These are phyloP conservation scores for Scalopus aquaticus DNA, from an alignment of 2,113 vertebrate species.

Conservation along the genomic window DNA sequence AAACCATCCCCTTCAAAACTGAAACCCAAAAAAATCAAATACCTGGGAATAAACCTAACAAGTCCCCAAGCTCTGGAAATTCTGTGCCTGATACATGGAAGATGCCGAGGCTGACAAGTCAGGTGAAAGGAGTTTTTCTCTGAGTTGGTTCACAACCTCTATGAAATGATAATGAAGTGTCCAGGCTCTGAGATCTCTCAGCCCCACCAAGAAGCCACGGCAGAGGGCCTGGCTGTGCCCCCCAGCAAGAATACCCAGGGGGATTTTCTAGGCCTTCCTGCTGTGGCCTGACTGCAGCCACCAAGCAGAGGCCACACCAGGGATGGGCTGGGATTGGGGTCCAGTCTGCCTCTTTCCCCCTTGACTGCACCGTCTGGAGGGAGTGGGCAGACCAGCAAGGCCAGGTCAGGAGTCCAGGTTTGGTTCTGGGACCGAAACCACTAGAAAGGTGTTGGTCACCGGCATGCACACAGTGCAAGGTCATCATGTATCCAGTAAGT, in stretches of 20 bases:
- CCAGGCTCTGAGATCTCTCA: too few relatives aligned
- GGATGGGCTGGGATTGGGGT: background rate
- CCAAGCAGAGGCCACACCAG: background rate
- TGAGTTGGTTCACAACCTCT: background rate
- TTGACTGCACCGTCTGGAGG: rapidly evolving
- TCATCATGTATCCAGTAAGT: background rate
- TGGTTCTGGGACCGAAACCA: background rate
- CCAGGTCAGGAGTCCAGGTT: background rate
- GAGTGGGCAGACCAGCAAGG: background rate
- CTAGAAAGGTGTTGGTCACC: background rate
- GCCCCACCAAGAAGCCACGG: background rate
- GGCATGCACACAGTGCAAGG: background rate
- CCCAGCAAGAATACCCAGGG: background rate
- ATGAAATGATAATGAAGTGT: background rate
- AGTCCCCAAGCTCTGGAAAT: background rate
- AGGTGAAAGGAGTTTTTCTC: background rate
- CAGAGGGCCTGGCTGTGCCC: background rate
- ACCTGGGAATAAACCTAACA: too few relatives aligned
- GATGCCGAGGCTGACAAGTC: background rate
- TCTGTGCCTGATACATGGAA: background rate
- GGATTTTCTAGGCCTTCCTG: background rate
- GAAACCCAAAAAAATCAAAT: too few relatives aligned
- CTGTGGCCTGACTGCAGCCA: background rate
- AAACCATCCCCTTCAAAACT: too few relatives aligned
- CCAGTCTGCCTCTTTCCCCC: background rate